Evolutionary conservation across 2,113 vertebrate species (phyloP), one percentile per base, ranked within the genome.

Genomic region (Sorex araneus): DNA sequence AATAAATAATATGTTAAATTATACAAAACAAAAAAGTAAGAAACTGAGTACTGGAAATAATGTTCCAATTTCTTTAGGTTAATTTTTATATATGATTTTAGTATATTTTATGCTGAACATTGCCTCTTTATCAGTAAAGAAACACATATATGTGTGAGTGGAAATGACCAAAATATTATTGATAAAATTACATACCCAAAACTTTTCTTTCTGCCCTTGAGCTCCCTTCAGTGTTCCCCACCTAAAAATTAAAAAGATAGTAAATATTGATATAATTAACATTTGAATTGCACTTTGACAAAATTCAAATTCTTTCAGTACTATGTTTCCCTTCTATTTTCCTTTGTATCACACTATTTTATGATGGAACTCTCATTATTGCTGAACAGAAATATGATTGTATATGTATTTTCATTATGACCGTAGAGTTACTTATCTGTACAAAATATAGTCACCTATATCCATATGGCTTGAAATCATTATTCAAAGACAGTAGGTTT

Each of bases 131-230:
- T 79, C 27, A 36, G 10, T 27, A 47, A 67, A 95, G 8, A 76
- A 32, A 47, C 0, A 34, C 32, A 4, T 34, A 1, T 36, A 6
- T 64, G 3, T 74, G 43, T 66, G 92, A 40, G 3, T 80, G 40
- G 16, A 15, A 69, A 63, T 32, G 64, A 15, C 0, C 40, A 27
- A n/a, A 75, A 25, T 6, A 1, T 71, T 2, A 8, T 10, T 0
- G 4, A 94, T 94, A 60, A 0, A 54, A 70, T 87, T 73, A 97
- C 98, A 96, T 97, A 98, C 98, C 98, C 98, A 98, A 50, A 97
- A 98, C 85, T 98, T 98, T 94, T 98, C 95, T 75, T 97, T 98
- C 43, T 45, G 82, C 28, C 97, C 97, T 15, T 93, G 89, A 92
- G 94, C 96, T 73, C 93, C 97, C 96, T 19, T 69, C 77, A 97